A percentile compares a stretch with the other conserved stretches of the same genome.
Conservation (phyloP, 2,797 vertebrate species). For the Pangasius krempfi region DNA sequence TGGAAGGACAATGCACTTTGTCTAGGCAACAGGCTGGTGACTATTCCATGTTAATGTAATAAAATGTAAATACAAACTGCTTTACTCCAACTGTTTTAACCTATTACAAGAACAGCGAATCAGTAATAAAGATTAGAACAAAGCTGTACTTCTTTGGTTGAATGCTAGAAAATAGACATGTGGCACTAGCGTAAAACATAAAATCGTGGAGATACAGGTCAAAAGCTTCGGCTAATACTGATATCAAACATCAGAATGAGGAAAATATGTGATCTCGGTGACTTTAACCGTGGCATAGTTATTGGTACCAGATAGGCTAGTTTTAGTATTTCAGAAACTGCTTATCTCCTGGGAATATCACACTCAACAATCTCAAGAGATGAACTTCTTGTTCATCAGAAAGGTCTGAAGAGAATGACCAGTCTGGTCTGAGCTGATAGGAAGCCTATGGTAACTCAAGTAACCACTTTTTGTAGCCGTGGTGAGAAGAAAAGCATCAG, state of each 20-base stretch:
- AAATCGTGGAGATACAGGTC: not conserved
- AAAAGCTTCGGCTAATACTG: not conserved
- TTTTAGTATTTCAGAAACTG: not conserved
- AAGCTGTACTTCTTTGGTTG: not conserved
- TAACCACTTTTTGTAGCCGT: not conserved
- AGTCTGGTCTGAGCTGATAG: not conserved
- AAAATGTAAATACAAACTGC: conserved; percentile 5
- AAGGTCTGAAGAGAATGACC: not conserved
- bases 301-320: not conserved
- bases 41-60: not conserved
- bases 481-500: not conserved
- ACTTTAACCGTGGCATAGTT: not conserved
- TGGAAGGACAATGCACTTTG: not conserved
- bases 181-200: not conserved
- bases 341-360: not conserved
- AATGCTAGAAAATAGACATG: not conserved
- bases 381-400: not conserved
- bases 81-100: not conserved
- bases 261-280: not conserved
- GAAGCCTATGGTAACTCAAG: not conserved
- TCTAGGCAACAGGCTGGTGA: not conserved
- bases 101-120: not conserved
- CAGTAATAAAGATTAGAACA: not conserved
- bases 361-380: not conserved
- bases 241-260: conserved; percentile 6